phyloP scores from a whole-genome alignment of 2,113 vertebrate species.

The Dipodomys spectabilis region DNA sequence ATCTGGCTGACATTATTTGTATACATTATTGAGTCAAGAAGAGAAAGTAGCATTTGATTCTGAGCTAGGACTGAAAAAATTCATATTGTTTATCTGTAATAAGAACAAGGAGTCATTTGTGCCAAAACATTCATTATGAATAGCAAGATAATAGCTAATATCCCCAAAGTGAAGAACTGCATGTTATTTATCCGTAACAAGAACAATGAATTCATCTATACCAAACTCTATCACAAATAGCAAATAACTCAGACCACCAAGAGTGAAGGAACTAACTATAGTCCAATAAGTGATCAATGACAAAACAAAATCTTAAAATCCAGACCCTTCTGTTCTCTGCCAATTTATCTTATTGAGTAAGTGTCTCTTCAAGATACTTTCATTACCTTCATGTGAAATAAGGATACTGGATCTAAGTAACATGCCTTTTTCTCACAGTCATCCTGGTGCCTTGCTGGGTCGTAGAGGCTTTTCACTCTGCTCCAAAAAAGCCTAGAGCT shows the following conservation, averaged over 20 bases:
- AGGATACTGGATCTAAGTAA: too few species aligned
- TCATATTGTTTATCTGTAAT: neutral
- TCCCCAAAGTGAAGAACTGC: neutral
- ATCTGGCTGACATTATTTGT: neutral
- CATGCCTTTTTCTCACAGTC: too few species aligned
- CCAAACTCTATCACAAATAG: neutral
- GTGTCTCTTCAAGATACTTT: neutral
- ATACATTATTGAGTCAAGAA: neutral
- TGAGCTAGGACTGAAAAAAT: neutral
- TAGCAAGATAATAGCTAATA: too few species aligned
- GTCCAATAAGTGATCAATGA: neutral
- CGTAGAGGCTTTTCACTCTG: too few species aligned
- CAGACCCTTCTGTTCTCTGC: neutral
- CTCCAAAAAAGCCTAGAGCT: too few species aligned
- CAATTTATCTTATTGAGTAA: neutral
- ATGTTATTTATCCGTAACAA: neutral
- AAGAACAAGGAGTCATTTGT: neutral
- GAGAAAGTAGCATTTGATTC: neutral
- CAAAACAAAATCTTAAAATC: neutral
- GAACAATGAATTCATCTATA: constrained; percentile 29
- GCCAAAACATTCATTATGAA: too few species aligned
- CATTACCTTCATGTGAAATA: neutral
- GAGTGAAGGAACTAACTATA: neutral
- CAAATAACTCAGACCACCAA: neutral
- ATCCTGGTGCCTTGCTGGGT: too few species aligned